Conservation (phyloP, 1,140 invertebrate genomes). For the Acromyrmex charruanus region DNA sequence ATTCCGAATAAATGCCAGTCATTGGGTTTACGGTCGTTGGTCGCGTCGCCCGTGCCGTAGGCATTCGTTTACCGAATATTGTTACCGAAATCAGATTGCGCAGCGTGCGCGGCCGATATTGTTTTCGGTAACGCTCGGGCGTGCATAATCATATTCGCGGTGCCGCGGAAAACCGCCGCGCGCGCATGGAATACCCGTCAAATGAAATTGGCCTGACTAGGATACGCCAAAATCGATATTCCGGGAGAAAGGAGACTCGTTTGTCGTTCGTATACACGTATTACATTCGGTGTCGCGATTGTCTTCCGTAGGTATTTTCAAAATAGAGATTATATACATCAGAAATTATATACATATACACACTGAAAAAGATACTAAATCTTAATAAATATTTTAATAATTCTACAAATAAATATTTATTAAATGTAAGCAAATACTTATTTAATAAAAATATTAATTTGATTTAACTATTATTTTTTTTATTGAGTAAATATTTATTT, state of each 20-base stretch:
- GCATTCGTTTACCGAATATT: conserved; percentile 71
- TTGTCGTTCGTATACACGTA: neutral
- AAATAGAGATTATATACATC: too few species aligned
- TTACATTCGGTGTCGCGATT: neutral
- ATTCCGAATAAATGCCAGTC: conserved; percentile 31
- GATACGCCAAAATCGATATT: conserved; percentile 55
- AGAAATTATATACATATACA: neutral
- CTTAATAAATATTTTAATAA: too few species aligned
- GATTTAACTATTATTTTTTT: too few species aligned
- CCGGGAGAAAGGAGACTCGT: neutral
- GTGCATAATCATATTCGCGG: conserved; percentile 68
- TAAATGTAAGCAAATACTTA: too few species aligned
- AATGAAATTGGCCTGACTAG: conserved; percentile 67
- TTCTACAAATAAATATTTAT: too few species aligned
- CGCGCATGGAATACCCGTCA: conserved; percentile 26
- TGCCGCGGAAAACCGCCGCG: conserved; percentile 54
- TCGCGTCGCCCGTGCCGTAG: conserved; percentile 5
- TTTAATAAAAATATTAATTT: too few species aligned
- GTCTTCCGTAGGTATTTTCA: neutral
- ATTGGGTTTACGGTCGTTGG: conserved; percentile 5
- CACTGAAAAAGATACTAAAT: too few species aligned
- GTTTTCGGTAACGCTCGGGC: conserved; percentile 64
- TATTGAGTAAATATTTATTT: too few species aligned
- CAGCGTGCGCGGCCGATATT: conserved; percentile 58
- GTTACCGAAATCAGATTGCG: conserved; percentile 67